A percentile compares a stretch with the other conserved stretches of the same genome.
Conservation (phyloP, 2,797 vertebrate genomes). For the Anas bahamensis region DNA sequence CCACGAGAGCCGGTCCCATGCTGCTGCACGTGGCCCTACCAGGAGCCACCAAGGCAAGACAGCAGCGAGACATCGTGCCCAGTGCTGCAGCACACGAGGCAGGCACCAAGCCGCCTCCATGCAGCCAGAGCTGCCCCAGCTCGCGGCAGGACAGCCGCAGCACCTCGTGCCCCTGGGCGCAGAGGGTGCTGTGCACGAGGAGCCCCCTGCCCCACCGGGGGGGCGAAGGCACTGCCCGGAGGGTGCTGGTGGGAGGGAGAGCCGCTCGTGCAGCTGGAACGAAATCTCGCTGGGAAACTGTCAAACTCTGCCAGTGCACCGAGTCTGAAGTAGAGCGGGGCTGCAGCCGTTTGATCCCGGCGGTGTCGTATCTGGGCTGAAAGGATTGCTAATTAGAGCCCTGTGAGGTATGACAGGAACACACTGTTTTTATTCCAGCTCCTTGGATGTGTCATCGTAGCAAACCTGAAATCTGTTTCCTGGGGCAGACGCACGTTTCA, state of each 20-base stretch:
- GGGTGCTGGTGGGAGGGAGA: not conserved
- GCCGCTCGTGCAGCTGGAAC: not conserved
- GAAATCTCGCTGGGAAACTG: not conserved
- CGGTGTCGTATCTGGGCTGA: not conserved
- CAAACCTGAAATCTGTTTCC: not conserved
- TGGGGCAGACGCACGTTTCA: fast-evolving
- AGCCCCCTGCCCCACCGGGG: no score
- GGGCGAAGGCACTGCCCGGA: no score
- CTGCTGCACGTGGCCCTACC: no score
- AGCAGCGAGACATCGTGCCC: not conserved
- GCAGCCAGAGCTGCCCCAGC: no score
- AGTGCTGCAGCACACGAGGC: no score
- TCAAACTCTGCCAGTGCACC: not conserved
- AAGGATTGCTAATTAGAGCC: not conserved
- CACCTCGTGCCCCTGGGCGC: no score
- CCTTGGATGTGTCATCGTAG: not conserved
- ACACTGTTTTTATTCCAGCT: not conserved
- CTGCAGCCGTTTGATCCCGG: not conserved
- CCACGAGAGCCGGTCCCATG: not conserved
- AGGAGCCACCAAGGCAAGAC: not conserved
- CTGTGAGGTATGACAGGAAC: not conserved
- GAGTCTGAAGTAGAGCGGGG: not conserved
- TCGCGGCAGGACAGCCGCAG: no score
- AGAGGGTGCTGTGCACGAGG: no score
- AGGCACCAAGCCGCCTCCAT: not conserved